Evolutionary conservation across 2,797 vertebrate genomes (phyloP).

Genomic region (Hippoglossus hippoglossus): DNA sequence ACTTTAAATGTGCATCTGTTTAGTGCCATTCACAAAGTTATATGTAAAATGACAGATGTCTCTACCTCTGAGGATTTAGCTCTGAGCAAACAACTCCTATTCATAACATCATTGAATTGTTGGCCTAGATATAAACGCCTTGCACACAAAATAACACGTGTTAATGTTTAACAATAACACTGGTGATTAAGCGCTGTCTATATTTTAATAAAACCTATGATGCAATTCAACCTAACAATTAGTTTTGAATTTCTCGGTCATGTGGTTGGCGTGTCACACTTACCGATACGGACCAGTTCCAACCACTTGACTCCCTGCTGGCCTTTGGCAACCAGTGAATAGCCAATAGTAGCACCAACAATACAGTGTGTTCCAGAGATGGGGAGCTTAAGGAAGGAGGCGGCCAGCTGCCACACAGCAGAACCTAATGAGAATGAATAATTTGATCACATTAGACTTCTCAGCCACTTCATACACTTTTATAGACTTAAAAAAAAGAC

Average conservation of each 20-base stretch:
- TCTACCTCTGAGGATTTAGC: too few species aligned
- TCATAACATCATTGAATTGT: background rate
- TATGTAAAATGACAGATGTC: too few species aligned
- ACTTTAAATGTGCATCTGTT: too few species aligned
- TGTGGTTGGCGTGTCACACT: conserved; percentile 55
- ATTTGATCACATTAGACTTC: conserved; percentile 8
- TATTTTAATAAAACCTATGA: background rate
- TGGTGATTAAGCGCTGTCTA: background rate
- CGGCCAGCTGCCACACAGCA: conserved; percentile 95
- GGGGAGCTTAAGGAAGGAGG: conserved; percentile 96
- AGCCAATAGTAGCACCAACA: conserved; percentile 98
- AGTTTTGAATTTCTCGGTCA: conserved; percentile 5
- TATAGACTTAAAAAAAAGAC: too few species aligned
- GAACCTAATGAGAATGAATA: conserved; percentile 85
- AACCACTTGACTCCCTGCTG: conserved; percentile 92
- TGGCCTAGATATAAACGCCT: background rate
- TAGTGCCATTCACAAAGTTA: too few species aligned
- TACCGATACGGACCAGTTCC: conserved; percentile 93
- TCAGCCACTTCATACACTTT: too few species aligned
- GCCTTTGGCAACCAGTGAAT: conserved; percentile 92
- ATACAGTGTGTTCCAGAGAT: conserved; percentile 99
- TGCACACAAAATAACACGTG: background rate
- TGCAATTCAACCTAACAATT: conserved; percentile 5
- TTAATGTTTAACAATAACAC: background rate
- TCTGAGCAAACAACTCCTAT: background rate